These are phyloP conservation scores for Muscicapa adusta DNA, from an alignment of 2,113 vertebrate genomes.

Conservation along the genomic window DNA sequence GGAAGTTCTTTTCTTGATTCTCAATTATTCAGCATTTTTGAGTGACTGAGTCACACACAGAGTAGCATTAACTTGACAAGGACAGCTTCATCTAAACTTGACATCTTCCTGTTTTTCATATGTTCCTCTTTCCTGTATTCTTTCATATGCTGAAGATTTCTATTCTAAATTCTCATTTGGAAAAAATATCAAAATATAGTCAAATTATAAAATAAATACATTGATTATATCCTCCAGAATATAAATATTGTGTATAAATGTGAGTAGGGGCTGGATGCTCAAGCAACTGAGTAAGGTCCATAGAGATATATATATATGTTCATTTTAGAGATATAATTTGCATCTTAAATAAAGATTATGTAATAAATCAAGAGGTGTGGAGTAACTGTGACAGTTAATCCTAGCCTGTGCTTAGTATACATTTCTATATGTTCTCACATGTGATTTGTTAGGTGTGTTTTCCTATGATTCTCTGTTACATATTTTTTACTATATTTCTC, in stretches of 20 bases:
- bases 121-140: neutral
- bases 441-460: neutral
- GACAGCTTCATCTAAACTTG: neutral
- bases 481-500: neutral
- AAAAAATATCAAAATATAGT: neutral
- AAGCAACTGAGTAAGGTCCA: neutral
- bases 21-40: neutral
- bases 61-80: neutral
- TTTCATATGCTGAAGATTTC: neutral
- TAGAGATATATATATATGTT: fast-evolving
- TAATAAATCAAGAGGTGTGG: neutral
- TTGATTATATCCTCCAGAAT: neutral
- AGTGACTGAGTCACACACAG: neutral
- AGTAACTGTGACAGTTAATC: neutral
- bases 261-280: neutral
- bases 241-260: neutral
- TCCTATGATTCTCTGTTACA: neutral
- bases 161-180: neutral
- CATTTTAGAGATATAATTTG: neutral
- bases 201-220: neutral
- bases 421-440: neutral
- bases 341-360: neutral
- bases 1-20: neutral
- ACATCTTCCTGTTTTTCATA: neutral
- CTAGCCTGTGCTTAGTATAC: neutral